Evolutionary conservation across 1,140 invertebrate species (phyloP).

Genomic region (Homalodisca vitripennis): DNA sequence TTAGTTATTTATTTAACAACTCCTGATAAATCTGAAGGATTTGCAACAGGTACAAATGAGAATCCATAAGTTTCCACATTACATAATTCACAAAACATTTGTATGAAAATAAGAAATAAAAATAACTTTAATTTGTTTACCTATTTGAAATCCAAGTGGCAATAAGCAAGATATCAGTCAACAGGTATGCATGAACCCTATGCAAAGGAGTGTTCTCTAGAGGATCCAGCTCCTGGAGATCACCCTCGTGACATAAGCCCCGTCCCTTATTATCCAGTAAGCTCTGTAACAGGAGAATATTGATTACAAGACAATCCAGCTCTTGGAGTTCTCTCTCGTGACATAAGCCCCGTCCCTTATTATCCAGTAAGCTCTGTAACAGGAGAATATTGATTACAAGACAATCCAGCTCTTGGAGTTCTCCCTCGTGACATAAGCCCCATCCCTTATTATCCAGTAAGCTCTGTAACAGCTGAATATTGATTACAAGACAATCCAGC

Average conservation of each 20-base stretch:
- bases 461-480: too few relatives aligned
- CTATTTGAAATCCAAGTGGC: conserved; percentile 71
- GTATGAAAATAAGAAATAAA: neutral
- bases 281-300: too few relatives aligned
- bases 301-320: too few relatives aligned
- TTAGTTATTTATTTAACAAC: too few relatives aligned
- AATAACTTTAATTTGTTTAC: conserved; percentile 42
- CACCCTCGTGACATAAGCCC: conserved; percentile 83
- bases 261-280: conserved; percentile 72
- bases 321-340: conserved; percentile 91
- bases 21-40: too few relatives aligned
- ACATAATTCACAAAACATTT: conserved; percentile 4
- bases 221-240: conserved; percentile 85
- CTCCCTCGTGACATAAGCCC: too few relatives aligned
- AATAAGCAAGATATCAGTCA: conserved; percentile 82
- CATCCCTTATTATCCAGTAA: too few relatives aligned
- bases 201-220: conserved; percentile 83
- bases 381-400: too few relatives aligned
- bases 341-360: conserved; percentile 71
- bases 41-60: too few relatives aligned
- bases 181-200: conserved; percentile 88
- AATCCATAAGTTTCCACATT: too few relatives aligned
- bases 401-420: too few relatives aligned
- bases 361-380: conserved; percentile 71
- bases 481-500: too few relatives aligned